Evolutionary conservation across 2,113 vertebrate genomes (phyloP).

Genomic region (Cinclus mexicanus): DNA sequence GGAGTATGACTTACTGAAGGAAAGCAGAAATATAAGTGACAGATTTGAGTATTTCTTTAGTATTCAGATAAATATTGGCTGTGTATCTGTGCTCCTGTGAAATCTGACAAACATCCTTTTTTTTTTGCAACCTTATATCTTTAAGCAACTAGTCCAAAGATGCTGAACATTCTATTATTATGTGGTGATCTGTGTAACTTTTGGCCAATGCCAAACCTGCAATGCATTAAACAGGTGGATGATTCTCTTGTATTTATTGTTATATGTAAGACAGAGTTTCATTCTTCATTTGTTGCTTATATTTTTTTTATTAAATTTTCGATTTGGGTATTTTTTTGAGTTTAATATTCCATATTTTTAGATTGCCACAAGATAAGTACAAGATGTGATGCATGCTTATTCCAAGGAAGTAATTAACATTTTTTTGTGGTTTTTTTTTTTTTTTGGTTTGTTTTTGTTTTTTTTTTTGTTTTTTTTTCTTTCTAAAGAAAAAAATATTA

Average conservation of each 20-base stretch:
- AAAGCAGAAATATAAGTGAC: not conserved
- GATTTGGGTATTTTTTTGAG: not conserved
- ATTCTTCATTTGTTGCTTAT: not conserved
- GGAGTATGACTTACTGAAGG: not conserved
- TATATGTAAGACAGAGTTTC: not conserved
- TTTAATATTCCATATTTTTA: not conserved
- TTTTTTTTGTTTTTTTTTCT: not conserved
- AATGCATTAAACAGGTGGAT: not conserved
- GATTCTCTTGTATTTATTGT: not conserved
- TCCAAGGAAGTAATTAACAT: not conserved
- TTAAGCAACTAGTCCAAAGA: not conserved
- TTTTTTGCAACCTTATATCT: not conserved
- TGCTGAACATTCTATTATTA: not conserved
- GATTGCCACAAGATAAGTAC: not conserved
- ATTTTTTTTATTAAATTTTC: constrained; percentile 3
- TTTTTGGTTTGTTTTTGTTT: not conserved
- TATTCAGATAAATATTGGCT: not conserved
- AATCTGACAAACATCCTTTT: not conserved
- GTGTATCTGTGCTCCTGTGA: not conserved
- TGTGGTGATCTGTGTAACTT: too few species aligned
- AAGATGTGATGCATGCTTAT: not conserved
- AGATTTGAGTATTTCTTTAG: not conserved
- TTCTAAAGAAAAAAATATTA: constrained; percentile 8
- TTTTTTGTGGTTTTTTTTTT: not conserved
- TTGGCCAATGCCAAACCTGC: too few species aligned